A percentile compares a stretch with the other conserved stretches of the same genome.
phyloP scores from a whole-genome alignment of 2,888 invertebrate species.

The Achlya flavicornis region DNA sequence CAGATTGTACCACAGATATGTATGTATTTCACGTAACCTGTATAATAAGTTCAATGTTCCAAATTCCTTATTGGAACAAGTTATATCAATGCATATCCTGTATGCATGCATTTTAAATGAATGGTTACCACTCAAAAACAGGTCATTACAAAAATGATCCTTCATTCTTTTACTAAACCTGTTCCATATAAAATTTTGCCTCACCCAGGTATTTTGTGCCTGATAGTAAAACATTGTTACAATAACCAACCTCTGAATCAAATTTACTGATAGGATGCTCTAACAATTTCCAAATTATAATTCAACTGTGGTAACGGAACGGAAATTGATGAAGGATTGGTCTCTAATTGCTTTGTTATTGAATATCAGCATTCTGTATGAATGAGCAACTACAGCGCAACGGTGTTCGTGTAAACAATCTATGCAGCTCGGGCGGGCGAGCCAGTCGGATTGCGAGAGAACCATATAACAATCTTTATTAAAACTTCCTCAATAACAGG shows the following conservation, averaged over 20 bases:
- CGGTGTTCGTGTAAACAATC: slow-evolving; percentile 23
- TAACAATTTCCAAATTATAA: background rate
- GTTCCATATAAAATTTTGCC: too few species aligned
- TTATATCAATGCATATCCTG: too few species aligned
- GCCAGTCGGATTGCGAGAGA: slow-evolving; percentile 24
- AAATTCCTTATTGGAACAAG: too few species aligned
- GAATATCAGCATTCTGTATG: background rate
- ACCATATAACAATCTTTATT: slow-evolving; percentile 38
- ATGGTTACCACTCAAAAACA: too few species aligned
- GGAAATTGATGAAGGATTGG: background rate
- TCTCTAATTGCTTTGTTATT: slow-evolving; percentile 5
- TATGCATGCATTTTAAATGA: background rate
- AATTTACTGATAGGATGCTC: background rate
- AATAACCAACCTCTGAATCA: background rate
- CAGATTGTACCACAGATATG: too few species aligned
- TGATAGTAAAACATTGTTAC: background rate
- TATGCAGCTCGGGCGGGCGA: slow-evolving; percentile 29
- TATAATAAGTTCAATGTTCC: too few species aligned
- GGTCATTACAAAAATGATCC: too few species aligned
- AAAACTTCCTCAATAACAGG: slow-evolving; percentile 27
- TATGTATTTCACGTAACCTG: too few species aligned
- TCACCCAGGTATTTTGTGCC: background rate
- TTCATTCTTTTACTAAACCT: too few species aligned
- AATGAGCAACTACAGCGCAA: slow-evolving; percentile 11
- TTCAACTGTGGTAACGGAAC: background rate